Evolutionary conservation across 1,140 invertebrate genomes (phyloP), one percentile per base, ranked within the genome.

Genomic region (Ridgeia piscesae): DNA sequence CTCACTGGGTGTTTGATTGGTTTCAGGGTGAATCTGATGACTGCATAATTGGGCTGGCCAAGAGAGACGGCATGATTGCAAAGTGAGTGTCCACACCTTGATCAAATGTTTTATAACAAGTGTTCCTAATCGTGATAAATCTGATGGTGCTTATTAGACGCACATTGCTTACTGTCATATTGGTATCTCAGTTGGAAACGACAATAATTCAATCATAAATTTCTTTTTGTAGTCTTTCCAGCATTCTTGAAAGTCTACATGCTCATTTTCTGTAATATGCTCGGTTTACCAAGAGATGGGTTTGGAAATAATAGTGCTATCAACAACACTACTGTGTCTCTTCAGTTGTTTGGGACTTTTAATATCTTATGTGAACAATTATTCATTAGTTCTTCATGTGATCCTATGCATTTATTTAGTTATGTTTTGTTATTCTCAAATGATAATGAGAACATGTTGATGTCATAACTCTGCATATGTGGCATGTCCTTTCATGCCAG

Each of bases 1-100:
- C 17, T 77, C 27, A 77, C 34, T 93, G n/a, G 50, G n/a, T 33
- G 1, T 91, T 91, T 9, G 92, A 93, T 92, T 94, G n/a, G 92
- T 96, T 96, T 34, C 94, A 98, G 97, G 99, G 99, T 94, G 99
- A 99, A 97, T 99, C 98, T 34, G 99, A 99, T 96, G 99, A 99
- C 96, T 99, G 98, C 95, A 97, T 99, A 92, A 97, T 98, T 90
- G 97, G 99, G 95, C 97, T 99, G 95, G 98, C 98, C 88, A 99
- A 99, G 96, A 98, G 98, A 94, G 98, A 99, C 96, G 98, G 98
- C 93, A 97, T 99, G 95, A 96, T 99, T 94, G 97, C 98, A 91
- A 99, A 99, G 94, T 95, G 89, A 90, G 89, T 77, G 8, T 50
- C 8, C 21, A 50, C 48, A 50, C 21, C 48, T 50, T 50, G 14